phyloP scores from a whole-genome alignment of 2,797 vertebrate species.

The Microchirus variegatus region DNA sequence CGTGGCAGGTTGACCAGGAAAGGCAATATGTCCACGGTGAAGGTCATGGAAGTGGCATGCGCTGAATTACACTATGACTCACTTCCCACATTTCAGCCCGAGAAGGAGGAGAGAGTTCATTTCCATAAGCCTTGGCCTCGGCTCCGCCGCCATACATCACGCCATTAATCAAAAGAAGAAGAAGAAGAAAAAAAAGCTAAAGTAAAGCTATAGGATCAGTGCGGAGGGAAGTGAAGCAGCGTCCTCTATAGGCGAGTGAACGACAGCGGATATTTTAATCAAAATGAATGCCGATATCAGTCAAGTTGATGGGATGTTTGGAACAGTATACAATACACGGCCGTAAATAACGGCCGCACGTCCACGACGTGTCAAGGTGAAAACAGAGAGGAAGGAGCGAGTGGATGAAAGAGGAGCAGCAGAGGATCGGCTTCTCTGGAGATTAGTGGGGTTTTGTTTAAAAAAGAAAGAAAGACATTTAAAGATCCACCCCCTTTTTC shows the following conservation, averaged over 20 bases:
- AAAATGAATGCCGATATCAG: constrained; percentile 49
- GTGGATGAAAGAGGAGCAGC: background rate
- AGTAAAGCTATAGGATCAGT: constrained; percentile 17
- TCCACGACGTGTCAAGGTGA: constrained; percentile 32
- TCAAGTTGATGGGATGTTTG: constrained; percentile 52
- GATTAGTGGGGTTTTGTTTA: too few relatives aligned
- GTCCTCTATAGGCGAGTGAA: constrained; percentile 32
- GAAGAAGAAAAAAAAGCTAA: constrained; percentile 21
- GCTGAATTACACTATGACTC: constrained; percentile 41
- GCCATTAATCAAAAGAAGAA: constrained; percentile 48
- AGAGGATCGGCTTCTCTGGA: background rate
- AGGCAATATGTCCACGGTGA: constrained; percentile 20
- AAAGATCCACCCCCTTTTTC: too few relatives aligned
- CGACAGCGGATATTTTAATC: constrained; percentile 46
- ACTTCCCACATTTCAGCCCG: constrained; percentile 29
- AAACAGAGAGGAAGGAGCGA: background rate
- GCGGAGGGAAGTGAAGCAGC: constrained; percentile 37
- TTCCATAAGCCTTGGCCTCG: constrained; percentile 63
- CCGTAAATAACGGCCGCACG: constrained; percentile 28
- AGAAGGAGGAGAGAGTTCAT: constrained; percentile 33
- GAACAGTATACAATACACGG: constrained; percentile 33
- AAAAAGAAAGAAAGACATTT: too few relatives aligned
- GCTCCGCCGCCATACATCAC: constrained; percentile 46
- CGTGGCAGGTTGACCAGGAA: constrained; percentile 32
- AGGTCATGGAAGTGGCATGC: constrained; percentile 48